Evolutionary conservation across 2,888 invertebrate species (phyloP), one percentile per base, ranked within the genome.

Genomic region (Calliphora vomitoria): DNA sequence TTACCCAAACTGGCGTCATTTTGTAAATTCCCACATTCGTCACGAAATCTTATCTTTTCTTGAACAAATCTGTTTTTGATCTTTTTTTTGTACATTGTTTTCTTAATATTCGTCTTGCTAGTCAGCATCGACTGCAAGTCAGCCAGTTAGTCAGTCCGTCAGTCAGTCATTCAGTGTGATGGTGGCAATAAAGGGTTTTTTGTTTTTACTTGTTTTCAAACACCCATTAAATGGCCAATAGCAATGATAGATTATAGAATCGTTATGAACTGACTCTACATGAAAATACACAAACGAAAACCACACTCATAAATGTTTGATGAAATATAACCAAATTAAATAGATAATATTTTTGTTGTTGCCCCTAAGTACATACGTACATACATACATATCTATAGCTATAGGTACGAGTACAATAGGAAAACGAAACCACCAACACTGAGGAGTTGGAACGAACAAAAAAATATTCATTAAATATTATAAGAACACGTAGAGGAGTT

Each of bases 1-100:
- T 81, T 80, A 81, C 41, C 68, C 78, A 84, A 86, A 88, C 87
- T 89, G 89, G 89, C 89, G 89, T 90, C 89, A 89, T 87, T 89
- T 88, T 88, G 83, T 86, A 85, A 86, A 86, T 90, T 89, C 89
- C 90, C 89, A 89, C 90, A 90, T 90, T 90, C 90, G 88, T 89
- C 90, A 90, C 89, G 90, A 90, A 88, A 85, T 87, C 85, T 89
- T 89, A 85, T 85, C 80, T 81, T 75, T 69, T 58, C 11, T 31
- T 8, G 15, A 50, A 74, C 31, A 13, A 68, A 44, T 35, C 5
- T 13, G 64, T 31, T 62, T 47, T 72, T 31, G 3, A 4, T 31
- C 5, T 35, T 74, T 74, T 83, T 75, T 86, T 31, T 20, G 18
- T 44, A 38, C 44, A 66, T 31, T 64, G 41, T 80, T 86, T 81